Conservation (phyloP, 2,888 invertebrate species). For the Euproctis similis region DNA sequence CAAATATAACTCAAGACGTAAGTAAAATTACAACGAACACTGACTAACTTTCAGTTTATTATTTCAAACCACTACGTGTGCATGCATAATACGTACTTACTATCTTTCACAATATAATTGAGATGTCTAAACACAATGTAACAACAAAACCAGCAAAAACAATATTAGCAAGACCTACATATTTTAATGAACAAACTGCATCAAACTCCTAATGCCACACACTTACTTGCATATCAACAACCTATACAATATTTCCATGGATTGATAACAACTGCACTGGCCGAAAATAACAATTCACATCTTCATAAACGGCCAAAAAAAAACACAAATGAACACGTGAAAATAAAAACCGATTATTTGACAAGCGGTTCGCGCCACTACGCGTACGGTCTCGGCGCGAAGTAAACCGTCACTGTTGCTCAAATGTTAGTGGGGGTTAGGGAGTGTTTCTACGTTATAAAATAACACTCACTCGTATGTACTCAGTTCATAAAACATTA, state of each 20-base stretch:
- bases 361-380: slow-evolving; percentile 4
- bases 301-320: slow-evolving; percentile 13
- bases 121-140: slow-evolving; percentile 6
- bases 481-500: no score
- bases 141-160: slow-evolving; percentile 5
- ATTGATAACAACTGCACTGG: slow-evolving; percentile 8
- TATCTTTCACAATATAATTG: neutral
- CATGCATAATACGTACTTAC: no score
- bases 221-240: slow-evolving; percentile 22
- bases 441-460: slow-evolving; percentile 15
- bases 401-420: slow-evolving; percentile 29
- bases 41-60: no score
- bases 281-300: slow-evolving; percentile 9
- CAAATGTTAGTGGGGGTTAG: slow-evolving; percentile 17
- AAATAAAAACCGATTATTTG: no score
- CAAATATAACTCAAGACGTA: no score
- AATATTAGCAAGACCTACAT: slow-evolving; percentile 16
- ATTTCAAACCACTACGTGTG: no score
- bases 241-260: slow-evolving; percentile 9
- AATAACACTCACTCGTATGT: no score
- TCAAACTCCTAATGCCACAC: slow-evolving; percentile 7
- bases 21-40: no score
- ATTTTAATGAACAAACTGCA: slow-evolving; percentile 11
- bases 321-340: slow-evolving; percentile 7
- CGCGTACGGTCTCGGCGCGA: slow-evolving; percentile 26